Conservation (phyloP, 2,888 invertebrate genomes). For the Teinopalpus imperialis region DNA sequence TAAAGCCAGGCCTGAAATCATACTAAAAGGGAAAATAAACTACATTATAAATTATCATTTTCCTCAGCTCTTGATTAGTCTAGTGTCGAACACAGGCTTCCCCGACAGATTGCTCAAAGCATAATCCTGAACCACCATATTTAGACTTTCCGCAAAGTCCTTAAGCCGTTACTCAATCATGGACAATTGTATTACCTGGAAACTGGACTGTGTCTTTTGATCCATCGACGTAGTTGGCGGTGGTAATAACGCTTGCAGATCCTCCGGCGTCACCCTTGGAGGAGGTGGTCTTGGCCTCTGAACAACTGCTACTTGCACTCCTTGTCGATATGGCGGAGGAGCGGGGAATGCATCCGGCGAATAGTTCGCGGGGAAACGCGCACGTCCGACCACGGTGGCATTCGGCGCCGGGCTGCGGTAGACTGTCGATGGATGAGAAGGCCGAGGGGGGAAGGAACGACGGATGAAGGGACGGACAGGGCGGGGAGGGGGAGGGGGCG, state of each 20-base stretch:
- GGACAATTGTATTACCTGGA: too few species aligned
- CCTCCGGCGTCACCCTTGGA: constrained; percentile 60
- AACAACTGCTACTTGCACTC: constrained; percentile 29
- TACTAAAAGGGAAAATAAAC: too few species aligned
- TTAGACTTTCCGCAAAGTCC: too few species aligned
- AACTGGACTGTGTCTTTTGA: constrained; percentile 83
- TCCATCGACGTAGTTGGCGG: constrained; percentile 81
- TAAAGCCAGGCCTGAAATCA: too few species aligned
- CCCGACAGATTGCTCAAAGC: too few species aligned
- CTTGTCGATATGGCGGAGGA: constrained; percentile 40
- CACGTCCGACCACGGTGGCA: constrained; percentile 37
- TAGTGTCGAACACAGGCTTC: too few species aligned
- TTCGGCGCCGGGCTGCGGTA: constrained; percentile 37
- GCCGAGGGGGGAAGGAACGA: constrained; percentile 37
- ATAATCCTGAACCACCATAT: too few species aligned
- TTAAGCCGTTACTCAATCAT: too few species aligned
- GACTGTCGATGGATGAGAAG: constrained; percentile 35
- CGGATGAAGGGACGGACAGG: constrained; percentile 34
- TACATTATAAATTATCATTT: too few species aligned
- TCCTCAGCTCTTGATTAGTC: too few species aligned
- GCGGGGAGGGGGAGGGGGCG: constrained; percentile 39
- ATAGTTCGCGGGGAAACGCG: constrained; percentile 33
- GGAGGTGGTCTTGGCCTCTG: constrained; percentile 36
- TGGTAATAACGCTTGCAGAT: constrained; percentile 73
- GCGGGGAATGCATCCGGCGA: constrained; percentile 35